Base-by-base conservation (phyloP, 1,140 invertebrate genomes). In the Hylyphantes graminicola region DNA sequence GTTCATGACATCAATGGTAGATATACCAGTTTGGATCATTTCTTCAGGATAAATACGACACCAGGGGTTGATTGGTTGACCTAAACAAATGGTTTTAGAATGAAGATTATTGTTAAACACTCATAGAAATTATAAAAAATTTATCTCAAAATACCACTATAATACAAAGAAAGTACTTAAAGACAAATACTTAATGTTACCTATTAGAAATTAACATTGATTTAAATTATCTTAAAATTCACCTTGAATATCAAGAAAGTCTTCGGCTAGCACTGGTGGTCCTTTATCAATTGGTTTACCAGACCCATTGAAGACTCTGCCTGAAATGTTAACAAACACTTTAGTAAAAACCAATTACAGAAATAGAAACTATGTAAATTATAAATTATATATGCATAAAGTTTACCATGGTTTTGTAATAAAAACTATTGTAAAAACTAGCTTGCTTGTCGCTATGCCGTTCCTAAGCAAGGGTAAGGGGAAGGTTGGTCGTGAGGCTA, bases 11-110 rank as follows among this genome's bases (percentile, higher is more conserved):
- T 99, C 97, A 88, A 99, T 99, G 87, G 97, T 96, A 57, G 97
- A 99, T 87, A 99, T 98, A 91, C 97, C 97, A 86, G 97, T 99
- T 91, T 99, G 97, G 87, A 99, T 98, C 97, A 99, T 99, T 92
- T 99, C 97, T 90, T 99, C 96, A 0, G 97, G 97, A 90, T 99
- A 99, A 89, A 98, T 99, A 93, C 97, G 94, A 2, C 96, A 97
- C 95, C 96, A 98, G 0, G 97, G 97, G 90, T 99, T 99, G 88
- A 99, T 99, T 80, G 97, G 97, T 89, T 98, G 96, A 86, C 97
- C 96, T 91, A 83, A 12, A 87, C 85, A 80, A 81, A 81, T 17
- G 10, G 48, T 11, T 21, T 48, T 10, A 65, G 7, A 7, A 50
- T 50, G 13, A 7, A 11, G 12, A 68, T 50, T 5, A 15, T 15